Percentiles rank a stretch among this genome's conserved stretches.
These are phyloP conservation scores for Sitta europaea DNA, from an alignment of 2,113 vertebrate genomes.

Conservation along the genomic window DNA sequence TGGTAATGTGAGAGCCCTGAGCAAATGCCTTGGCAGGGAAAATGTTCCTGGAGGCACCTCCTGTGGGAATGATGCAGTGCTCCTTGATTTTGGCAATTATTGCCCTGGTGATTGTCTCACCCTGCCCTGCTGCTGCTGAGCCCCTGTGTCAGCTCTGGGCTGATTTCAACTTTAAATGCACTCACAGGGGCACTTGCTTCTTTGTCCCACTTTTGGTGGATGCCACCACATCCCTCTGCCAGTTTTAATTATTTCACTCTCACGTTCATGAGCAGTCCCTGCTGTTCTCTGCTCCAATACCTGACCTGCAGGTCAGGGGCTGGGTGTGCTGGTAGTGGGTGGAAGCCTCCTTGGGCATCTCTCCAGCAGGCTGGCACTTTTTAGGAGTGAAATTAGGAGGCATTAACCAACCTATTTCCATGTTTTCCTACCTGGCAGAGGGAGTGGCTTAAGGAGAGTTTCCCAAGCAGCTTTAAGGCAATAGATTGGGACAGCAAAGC, in stretches of 20 bases:
- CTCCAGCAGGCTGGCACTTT: not conserved
- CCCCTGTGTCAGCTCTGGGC: not conserved
- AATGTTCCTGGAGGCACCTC: not conserved
- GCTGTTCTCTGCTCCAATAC: not conserved
- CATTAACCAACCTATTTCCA: not conserved
- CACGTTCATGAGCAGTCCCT: fast-evolving
- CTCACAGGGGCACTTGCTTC: not conserved
- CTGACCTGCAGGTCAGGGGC: not conserved
- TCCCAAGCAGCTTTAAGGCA: not conserved
- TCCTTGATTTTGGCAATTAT: not conserved
- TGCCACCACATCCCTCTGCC: not conserved
- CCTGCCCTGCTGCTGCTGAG: not conserved
- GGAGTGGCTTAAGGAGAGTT: not conserved
- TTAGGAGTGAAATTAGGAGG: not conserved
- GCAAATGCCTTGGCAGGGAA: not conserved
- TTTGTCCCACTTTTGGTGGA: not conserved
- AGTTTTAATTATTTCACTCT: not conserved
- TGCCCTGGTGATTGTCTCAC: not conserved
- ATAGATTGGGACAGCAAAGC: not conserved
- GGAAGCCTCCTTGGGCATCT: not conserved
- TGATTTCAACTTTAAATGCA: not conserved
- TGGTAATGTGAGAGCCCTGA: not conserved
- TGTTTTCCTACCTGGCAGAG: not conserved
- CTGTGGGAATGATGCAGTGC: not conserved
- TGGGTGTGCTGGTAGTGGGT: not conserved